These are phyloP conservation scores for Bolborhynchus lineola DNA, from an alignment of 2,113 vertebrate species.

Conservation along the genomic window DNA sequence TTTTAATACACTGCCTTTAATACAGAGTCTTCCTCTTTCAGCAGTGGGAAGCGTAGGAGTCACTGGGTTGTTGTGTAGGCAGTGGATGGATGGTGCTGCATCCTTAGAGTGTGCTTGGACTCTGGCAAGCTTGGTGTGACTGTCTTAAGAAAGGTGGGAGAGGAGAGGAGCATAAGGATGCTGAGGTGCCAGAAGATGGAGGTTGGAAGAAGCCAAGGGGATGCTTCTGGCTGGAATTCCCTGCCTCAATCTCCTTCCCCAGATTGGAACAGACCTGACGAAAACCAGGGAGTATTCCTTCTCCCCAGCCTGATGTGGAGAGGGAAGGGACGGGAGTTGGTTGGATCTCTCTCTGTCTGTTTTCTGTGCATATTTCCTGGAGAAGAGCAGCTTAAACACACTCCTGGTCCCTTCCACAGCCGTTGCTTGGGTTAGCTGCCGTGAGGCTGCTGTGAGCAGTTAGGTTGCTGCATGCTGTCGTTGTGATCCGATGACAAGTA, in stretches of 20 bases:
- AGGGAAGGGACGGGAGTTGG: neutral
- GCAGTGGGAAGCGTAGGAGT: neutral
- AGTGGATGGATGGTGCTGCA: neutral
- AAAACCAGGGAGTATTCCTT: neutral
- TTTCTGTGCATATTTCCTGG: neutral
- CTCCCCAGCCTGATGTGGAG: fast-evolving
- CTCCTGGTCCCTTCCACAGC: neutral
- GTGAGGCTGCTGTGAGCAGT: fast-evolving
- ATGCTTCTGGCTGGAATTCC: neutral
- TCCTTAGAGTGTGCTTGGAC: neutral
- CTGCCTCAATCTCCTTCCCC: neutral
- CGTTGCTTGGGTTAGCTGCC: fast-evolving
- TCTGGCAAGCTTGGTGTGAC: fast-evolving
- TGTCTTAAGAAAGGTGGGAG: neutral
- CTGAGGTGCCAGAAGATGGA: neutral
- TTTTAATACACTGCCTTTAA: conserved; percentile 37
- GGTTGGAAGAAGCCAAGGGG: neutral
- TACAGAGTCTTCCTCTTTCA: conserved; percentile 10
- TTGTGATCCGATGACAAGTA: neutral
- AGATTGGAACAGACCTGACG: neutral
- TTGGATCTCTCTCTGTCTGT: neutral
- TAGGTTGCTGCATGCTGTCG: neutral
- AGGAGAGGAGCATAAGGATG: neutral
- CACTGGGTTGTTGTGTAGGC: neutral
- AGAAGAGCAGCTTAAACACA: neutral